Conservation (phyloP, 2,797 vertebrate genomes). For the Sebastes dallii region DNA sequence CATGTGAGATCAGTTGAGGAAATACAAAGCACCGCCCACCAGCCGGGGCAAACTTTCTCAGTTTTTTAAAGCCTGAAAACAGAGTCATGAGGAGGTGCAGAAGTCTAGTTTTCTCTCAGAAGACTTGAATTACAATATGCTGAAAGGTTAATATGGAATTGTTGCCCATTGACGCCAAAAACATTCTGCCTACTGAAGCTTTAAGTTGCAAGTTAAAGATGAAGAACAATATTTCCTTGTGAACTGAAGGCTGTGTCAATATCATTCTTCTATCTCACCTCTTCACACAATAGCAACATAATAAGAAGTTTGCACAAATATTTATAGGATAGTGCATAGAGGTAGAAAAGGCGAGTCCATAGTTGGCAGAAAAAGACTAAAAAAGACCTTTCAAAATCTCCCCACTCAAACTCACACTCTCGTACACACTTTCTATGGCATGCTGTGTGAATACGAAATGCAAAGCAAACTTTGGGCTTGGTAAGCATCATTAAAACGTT, state of each 20-base stretch:
- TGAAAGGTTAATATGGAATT: too few relatives aligned
- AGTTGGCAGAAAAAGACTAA: not conserved
- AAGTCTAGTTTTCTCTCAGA: too few relatives aligned
- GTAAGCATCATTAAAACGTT: constrained; percentile 35
- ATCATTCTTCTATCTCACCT: not conserved
- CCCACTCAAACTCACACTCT: constrained; percentile 1
- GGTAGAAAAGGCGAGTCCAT: not conserved
- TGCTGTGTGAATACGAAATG: constrained; percentile 42
- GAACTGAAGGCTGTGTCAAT: not conserved
- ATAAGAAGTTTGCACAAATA: not conserved
- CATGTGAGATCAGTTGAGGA: too few relatives aligned
- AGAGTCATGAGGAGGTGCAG: too few relatives aligned
- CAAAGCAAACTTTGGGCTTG: constrained; percentile 38
- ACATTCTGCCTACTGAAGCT: not conserved
- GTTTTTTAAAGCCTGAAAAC: too few relatives aligned
- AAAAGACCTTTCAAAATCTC: not conserved
- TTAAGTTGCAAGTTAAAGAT: not conserved
- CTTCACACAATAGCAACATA: not conserved
- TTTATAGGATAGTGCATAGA: not conserved
- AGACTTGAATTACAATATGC: too few relatives aligned
- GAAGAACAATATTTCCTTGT: not conserved
- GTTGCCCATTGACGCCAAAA: too few relatives aligned
- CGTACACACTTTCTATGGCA: constrained; percentile 19
- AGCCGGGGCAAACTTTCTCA: too few relatives aligned
- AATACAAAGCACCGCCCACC: too few relatives aligned